Evolutionary conservation across 2,888 invertebrate species (phyloP).

Genomic region (Cordylochernes scorpioides): DNA sequence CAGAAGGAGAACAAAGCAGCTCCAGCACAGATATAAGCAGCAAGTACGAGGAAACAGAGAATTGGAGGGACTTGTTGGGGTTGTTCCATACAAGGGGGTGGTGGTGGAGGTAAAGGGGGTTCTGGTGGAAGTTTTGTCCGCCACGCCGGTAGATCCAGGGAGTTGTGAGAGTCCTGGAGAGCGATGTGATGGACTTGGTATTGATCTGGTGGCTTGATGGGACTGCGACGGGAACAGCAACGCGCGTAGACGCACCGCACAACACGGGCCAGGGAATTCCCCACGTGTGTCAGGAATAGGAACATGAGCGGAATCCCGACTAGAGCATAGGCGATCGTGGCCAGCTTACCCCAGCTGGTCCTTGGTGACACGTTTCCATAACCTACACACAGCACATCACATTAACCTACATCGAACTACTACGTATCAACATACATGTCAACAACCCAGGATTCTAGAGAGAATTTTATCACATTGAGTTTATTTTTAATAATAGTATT

Average conservation of each 20-base stretch:
- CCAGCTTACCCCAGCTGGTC: slow-evolving; percentile 14
- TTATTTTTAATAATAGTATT: no score
- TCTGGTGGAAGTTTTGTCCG: no score
- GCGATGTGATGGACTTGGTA: slow-evolving; percentile 14
- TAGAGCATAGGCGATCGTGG: slow-evolving; percentile 37
- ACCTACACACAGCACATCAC: no score
- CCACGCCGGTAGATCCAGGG: no score
- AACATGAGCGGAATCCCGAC: slow-evolving; percentile 63
- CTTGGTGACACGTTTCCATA: slow-evolving; percentile 14
- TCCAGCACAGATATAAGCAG: slow-evolving; percentile 61
- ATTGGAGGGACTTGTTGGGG: slow-evolving; percentile 76
- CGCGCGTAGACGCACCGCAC: slow-evolving; percentile 14
- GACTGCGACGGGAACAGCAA: no score
- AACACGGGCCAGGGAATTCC: slow-evolving; percentile 35
- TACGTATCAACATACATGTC: no score
- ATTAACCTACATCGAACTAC: no score
- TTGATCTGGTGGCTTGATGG: slow-evolving; percentile 15
- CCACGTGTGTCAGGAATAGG: slow-evolving; percentile 59
- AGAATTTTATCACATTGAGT: no score
- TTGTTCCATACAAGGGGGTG: no score
- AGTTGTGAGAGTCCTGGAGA: slow-evolving; percentile 7
- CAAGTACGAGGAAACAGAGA: slow-evolving; percentile 63
- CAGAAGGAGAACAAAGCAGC: slow-evolving; percentile 67
- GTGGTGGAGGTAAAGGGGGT: no score
- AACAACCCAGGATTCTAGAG: no score